Base-by-base conservation (phyloP, 2,888 invertebrate genomes). In the Cephus spinipes region DNA sequence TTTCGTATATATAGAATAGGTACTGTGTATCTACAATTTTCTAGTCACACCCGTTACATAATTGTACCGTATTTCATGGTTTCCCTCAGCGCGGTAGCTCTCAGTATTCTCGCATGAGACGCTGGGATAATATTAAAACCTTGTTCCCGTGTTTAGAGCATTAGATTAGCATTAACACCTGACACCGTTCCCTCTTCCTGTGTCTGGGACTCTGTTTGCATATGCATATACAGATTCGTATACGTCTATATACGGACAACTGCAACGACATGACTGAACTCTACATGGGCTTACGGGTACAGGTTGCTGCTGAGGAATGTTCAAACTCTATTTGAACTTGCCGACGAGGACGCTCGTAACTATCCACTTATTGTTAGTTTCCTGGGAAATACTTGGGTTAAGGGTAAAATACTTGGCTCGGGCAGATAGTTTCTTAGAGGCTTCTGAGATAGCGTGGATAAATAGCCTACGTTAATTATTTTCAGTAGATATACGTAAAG, bases 251-350 rank as follows among this genome's bases (percentile, higher is more conserved):
- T 55, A 55, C 2, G 23, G 55, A 55, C 9, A 55, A 55, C 55
- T 55, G 55, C 55, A 55, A 55, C 23, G 23, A 55, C 55, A 55
- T 55, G 23, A 15, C 55, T 55, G 23, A 55, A 23, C 23, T 55
- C 23, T 55, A 55, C 55, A 55, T 23, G 55, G 55, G 9, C 55
- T 55, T 23, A 23, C 9, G 55, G 23, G 55, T 55, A 23, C 55
- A 9, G 55, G 55, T 23, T 55, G 23, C 9, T 55, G 9, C 23
- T 9, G 23, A 55, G 55, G 55, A 55, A 55, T 23, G 76, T 33
- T 79, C 75, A 79, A 81, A 82, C 80, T 80, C 82, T 80, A 81
- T 82, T 82, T 79, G 80, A 82, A 82, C 82, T 81, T 82, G 55
- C 79, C 75, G 73, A 76, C 76, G 77, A 79, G 77, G 73, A 75